Conservation (phyloP, 2,888 invertebrate species). For the Andrena bicolor region DNA sequence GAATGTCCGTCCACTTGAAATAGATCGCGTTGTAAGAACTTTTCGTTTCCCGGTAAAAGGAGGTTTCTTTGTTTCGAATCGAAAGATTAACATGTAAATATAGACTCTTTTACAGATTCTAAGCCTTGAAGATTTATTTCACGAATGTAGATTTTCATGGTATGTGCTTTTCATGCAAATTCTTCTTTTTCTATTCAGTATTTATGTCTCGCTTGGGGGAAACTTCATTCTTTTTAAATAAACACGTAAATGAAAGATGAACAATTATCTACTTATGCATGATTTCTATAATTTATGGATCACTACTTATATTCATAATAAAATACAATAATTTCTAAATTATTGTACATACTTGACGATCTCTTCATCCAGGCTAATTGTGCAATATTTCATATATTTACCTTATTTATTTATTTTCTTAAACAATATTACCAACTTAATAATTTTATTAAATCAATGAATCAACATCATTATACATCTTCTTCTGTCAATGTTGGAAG, state of each 20-base stretch:
- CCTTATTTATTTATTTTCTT: slow-evolving; percentile 27
- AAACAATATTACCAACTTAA: neutral
- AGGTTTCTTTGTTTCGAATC: slow-evolving; percentile 23
- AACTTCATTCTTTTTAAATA: slow-evolving; percentile 9
- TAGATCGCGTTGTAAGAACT: slow-evolving; percentile 45
- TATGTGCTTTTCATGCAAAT: slow-evolving; percentile 5
- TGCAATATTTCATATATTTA: slow-evolving; percentile 8
- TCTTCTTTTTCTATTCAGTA: slow-evolving; percentile 19
- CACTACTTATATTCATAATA: slow-evolving; percentile 23
- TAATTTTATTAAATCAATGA: slow-evolving; percentile 6
- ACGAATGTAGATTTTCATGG: slow-evolving; percentile 22
- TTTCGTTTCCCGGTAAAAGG: slow-evolving; percentile 31
- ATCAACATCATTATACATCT: neutral
- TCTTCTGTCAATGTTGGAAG: too few species aligned
- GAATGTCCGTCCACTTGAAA: slow-evolving; percentile 54
- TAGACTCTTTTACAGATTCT: slow-evolving; percentile 40
- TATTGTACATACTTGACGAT: slow-evolving; percentile 12
- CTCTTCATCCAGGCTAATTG: slow-evolving; percentile 10
- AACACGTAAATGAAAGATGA: slow-evolving; percentile 16
- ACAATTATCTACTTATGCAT: slow-evolving; percentile 16
- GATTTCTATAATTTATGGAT: slow-evolving; percentile 24
- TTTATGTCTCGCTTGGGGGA: slow-evolving; percentile 24
- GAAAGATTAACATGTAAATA: slow-evolving; percentile 47
- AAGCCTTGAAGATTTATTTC: slow-evolving; percentile 36
- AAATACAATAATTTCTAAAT: slow-evolving; percentile 28